These are phyloP conservation scores for Chloebia gouldiae DNA, from an alignment of 2,113 vertebrate genomes.

Conservation along the genomic window DNA sequence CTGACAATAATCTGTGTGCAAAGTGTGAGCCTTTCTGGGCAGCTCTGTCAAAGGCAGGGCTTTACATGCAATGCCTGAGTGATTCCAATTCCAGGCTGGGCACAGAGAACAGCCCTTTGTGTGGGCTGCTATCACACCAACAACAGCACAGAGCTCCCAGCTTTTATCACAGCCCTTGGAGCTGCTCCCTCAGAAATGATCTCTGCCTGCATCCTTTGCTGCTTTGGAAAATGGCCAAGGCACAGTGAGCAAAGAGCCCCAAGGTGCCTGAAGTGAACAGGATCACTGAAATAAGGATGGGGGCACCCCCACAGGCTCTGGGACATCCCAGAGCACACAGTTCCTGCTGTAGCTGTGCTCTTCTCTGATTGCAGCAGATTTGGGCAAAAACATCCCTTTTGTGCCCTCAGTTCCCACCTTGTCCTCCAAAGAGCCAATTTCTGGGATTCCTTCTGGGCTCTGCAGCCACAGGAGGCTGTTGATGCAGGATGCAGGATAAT, in stretches of 20 bases:
- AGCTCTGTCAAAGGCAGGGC: background rate
- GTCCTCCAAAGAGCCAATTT: background rate
- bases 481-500: background rate
- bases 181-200: background rate
- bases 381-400: background rate
- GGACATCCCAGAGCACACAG: background rate
- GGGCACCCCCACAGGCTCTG: too few species aligned
- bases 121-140: background rate
- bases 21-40: background rate
- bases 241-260: background rate
- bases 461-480: background rate
- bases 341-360: background rate
- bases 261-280: background rate
- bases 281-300: background rate
- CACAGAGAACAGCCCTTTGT: background rate
- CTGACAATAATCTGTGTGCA: background rate
- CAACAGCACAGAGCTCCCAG: background rate
- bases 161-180: background rate
- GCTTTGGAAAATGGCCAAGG: background rate
- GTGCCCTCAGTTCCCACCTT: background rate
- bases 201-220: background rate
- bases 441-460: background rate
- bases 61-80: background rate
- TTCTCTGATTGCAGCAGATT: background rate
- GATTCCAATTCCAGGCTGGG: background rate